Conservation (phyloP, 2,888 invertebrate genomes). For the Anticlea derivata region DNA sequence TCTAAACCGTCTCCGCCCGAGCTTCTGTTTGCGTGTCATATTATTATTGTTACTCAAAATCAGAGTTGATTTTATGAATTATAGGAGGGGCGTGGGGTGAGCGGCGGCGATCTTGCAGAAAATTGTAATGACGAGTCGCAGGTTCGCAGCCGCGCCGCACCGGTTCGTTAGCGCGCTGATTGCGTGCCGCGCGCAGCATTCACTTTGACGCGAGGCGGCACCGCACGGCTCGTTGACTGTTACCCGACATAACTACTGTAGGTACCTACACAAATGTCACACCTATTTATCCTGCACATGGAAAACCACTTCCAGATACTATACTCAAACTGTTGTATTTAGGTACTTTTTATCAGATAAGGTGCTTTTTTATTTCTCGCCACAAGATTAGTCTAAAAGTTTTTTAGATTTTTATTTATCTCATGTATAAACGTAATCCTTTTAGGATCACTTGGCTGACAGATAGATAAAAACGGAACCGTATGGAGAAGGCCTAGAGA, state of each 20-base stretch:
- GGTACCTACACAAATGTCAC: background rate
- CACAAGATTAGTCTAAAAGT: too few relatives aligned
- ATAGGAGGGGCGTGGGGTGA: conserved; percentile 3
- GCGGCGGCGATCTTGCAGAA: conserved; percentile 11
- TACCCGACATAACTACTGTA: background rate
- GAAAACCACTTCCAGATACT: too few relatives aligned
- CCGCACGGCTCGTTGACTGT: too few relatives aligned
- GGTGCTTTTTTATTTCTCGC: too few relatives aligned
- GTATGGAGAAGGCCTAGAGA: too few relatives aligned
- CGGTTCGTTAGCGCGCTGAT: conserved; percentile 1
- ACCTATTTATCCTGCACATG: background rate
- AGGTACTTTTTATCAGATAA: too few relatives aligned
- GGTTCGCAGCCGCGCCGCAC: background rate
- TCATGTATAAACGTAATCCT: too few relatives aligned
- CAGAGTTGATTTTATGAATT: conserved; percentile 18
- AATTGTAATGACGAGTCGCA: conserved; percentile 15
- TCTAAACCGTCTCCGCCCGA: background rate
- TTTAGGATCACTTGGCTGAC: too few relatives aligned
- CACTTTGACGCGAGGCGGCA: too few relatives aligned
- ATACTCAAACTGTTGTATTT: too few relatives aligned
- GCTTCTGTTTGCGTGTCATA: conserved; percentile 13
- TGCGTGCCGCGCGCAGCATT: background rate
- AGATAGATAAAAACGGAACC: too few relatives aligned
- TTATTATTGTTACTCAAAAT: conserved; percentile 21
- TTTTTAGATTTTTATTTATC: too few relatives aligned